These are phyloP conservation scores for Brachionus calyciflorus DNA, from an alignment of 1,140 invertebrate species.

Conservation along the genomic window DNA sequence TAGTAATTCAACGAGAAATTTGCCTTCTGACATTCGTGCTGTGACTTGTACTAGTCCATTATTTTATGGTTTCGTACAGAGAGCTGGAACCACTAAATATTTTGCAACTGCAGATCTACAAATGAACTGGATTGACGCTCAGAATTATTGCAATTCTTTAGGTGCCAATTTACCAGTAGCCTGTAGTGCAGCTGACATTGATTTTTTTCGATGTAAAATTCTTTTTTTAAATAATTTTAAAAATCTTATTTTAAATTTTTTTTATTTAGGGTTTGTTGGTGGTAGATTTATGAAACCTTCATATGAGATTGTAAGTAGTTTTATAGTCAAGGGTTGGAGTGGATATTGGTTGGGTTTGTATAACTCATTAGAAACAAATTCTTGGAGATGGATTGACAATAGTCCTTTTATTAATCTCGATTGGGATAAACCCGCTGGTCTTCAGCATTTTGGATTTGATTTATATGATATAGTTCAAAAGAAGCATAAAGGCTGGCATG, in stretches of 20 bases:
- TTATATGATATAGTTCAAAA: not conserved
- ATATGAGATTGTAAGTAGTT: not conserved
- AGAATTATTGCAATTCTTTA: not conserved
- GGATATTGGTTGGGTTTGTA: not conserved
- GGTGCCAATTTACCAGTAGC: not conserved
- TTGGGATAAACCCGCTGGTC: not conserved
- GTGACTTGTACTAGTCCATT: no score
- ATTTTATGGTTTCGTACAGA: no score
- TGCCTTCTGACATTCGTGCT: no score
- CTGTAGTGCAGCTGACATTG: not conserved
- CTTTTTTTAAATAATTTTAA: not conserved
- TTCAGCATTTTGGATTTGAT: not conserved
- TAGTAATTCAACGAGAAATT: no score
- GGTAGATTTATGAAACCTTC: not conserved
- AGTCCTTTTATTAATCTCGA: not conserved
- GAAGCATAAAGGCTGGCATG: not conserved
- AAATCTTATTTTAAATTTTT: not conserved
- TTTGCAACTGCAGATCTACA: no score
- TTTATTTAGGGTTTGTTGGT: not conserved
- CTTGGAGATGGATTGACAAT: not conserved
- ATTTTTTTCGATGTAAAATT: slow-evolving; percentile 8
- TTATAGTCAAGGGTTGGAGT: not conserved
- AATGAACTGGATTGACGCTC: no score
- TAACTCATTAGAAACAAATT: not conserved
- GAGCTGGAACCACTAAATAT: no score